Evolutionary conservation across 2,888 invertebrate genomes (phyloP), one percentile per base, ranked within the genome.

Genomic region (Calephelis perditalis): DNA sequence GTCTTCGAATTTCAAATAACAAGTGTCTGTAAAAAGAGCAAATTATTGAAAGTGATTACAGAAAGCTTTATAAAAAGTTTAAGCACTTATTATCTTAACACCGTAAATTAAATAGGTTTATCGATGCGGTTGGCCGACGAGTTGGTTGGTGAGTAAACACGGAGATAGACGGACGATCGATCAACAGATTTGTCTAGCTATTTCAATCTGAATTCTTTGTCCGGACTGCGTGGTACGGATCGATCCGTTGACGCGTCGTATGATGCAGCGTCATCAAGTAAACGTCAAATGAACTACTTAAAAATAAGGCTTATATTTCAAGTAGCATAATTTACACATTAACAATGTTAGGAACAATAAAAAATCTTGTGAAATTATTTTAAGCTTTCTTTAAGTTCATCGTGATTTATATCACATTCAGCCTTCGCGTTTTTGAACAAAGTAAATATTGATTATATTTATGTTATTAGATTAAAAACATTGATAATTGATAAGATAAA

Each of bases 181-280:
- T 52, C 52, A 10, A 26, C 52, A 35, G 26, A 52, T 35, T 52
- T 10, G 52, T 52, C 5, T 52, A 52, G 52, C 70, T 78, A 83
- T 84, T 77, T 75, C 81, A 80, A 85, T 84, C 81, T 76, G 82
- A 82, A 84, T 86, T 85, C 88, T 89, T 89, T 89, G 88, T 89
- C 86, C 84, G 76, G 61, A 67, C 63, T 71, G 70, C 63, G 71
- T 70, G 70, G 65, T 65, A 72, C 66, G 66, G 76, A 84, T 73
- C 62, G 59, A 52, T 52, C 52, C 35, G 52, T 52, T 35, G 52
- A 73, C 66, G 72, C 76, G 79, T 75, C 67, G 67, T 52, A 35
- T 10, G 52, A 6, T 9, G 35, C 10, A 35, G 26, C 26, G 52
- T 7, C 40, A 40, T 40, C 7, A 40, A 7, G 40, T 40, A 7